These are phyloP conservation scores for Mesorhabditis spiculigera DNA, from an alignment of 2,888 invertebrate genomes.

Conservation along the genomic window DNA sequence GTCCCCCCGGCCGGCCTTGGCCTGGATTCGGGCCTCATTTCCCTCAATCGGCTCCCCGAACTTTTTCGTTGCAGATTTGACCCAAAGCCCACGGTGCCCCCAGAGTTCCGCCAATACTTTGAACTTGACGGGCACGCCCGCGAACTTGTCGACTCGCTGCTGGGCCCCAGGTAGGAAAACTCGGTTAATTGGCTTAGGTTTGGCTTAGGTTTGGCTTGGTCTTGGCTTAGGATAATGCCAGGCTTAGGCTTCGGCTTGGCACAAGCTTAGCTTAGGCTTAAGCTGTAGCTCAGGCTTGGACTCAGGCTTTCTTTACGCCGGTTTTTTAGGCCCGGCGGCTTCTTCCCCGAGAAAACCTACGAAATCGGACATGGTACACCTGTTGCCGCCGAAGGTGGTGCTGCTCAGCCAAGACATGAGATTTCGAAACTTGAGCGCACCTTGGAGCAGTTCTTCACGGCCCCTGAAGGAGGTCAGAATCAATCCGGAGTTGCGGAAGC, in stretches of 20 bases:
- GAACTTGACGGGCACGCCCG: slow-evolving; percentile 58
- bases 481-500: slow-evolving; percentile 11
- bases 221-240: too few species aligned
- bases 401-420: slow-evolving; percentile 31
- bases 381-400: slow-evolving; percentile 16
- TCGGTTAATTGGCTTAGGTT: too few species aligned
- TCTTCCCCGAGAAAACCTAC: slow-evolving; percentile 57
- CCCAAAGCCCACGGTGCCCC: slow-evolving; percentile 56
- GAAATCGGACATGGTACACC: slow-evolving; percentile 42
- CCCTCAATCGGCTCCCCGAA: background rate
- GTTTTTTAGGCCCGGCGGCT: slow-evolving; percentile 48
- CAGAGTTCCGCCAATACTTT: slow-evolving; percentile 54
- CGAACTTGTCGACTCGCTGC: slow-evolving; percentile 52
- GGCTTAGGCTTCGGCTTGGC: too few species aligned
- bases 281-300: too few species aligned
- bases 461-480: slow-evolving; percentile 29
- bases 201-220: too few species aligned
- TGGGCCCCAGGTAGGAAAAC: slow-evolving; percentile 42
- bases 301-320: too few species aligned
- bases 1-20: background rate
- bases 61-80: slow-evolving; percentile 29
- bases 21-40: background rate
- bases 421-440: slow-evolving; percentile 48
- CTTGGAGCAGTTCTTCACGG: slow-evolving; percentile 55
- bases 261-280: too few species aligned